Conservation (phyloP, 2,113 vertebrate species). For the Urocolius indicus region DNA sequence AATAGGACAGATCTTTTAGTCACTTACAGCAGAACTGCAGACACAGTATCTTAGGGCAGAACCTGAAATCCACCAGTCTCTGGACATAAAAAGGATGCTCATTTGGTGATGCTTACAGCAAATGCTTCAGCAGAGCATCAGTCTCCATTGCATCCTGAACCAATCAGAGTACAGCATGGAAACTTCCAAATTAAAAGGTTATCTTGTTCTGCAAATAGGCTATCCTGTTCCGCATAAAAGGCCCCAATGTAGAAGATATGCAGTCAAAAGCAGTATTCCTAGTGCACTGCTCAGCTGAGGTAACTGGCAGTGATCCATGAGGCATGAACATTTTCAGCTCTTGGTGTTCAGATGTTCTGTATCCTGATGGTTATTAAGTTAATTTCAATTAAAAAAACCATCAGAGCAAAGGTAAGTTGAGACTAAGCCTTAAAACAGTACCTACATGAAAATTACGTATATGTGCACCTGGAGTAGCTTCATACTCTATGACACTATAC, state of each 20-base stretch:
- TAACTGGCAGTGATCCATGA: background rate
- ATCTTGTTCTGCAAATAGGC: background rate
- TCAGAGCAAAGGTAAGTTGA: background rate
- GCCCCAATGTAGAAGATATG: rapidly evolving
- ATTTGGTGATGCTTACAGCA: background rate
- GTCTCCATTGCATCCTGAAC: background rate
- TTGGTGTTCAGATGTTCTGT: background rate
- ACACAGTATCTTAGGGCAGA: background rate
- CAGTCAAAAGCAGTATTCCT: background rate
- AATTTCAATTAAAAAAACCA: background rate
- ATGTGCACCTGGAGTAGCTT: background rate
- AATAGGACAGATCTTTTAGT: background rate
- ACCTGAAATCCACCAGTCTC: background rate
- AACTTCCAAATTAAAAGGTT: background rate
- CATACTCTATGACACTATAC: background rate
- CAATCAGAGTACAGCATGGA: background rate
- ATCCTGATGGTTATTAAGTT: background rate
- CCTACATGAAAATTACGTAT: background rate
- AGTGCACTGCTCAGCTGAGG: background rate
- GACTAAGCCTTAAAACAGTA: background rate
- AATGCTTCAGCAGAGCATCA: background rate
- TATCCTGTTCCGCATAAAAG: background rate
- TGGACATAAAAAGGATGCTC: background rate
- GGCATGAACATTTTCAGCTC: background rate
- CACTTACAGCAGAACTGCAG: background rate